Percentiles rank a stretch among this genome's conserved stretches.
These are phyloP conservation scores for Heliothis subflexa DNA, from an alignment of 1,140 invertebrate genomes.

Conservation along the genomic window DNA sequence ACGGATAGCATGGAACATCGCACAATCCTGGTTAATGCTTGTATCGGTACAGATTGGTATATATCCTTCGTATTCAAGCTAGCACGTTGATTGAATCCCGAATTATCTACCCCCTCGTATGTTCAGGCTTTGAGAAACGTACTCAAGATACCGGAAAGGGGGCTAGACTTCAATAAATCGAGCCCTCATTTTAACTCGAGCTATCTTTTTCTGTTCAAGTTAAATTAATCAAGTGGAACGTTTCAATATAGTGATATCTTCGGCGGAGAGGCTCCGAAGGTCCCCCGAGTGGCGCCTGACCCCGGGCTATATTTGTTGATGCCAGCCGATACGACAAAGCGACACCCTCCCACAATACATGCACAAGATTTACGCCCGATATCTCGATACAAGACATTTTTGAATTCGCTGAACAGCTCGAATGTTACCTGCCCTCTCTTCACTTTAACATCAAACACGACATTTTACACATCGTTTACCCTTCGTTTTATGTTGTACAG, in stretches of 20 bases:
- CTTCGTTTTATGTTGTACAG: background rate
- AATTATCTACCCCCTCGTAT: conserved; percentile 12
- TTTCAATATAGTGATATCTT: conserved; percentile 58
- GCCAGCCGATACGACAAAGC: conserved; percentile 55
- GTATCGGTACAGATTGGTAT: background rate
- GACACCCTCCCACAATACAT: conserved; percentile 30
- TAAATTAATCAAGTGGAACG: conserved; percentile 64
- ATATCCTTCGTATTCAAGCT: background rate
- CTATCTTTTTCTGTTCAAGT: conserved; percentile 47
- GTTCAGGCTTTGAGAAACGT: background rate
- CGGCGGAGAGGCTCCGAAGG: conserved; percentile 50
- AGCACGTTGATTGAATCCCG: conserved; percentile 4
- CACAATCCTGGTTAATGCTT: background rate
- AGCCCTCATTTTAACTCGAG: background rate
- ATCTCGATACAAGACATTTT: conserved; percentile 16
- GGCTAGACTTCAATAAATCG: conserved; percentile 1
- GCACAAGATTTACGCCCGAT: conserved; percentile 20
- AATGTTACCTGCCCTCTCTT: background rate
- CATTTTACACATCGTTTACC: background rate
- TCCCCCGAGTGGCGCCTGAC: conserved; percentile 53
- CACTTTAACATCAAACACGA: conserved; percentile 16
- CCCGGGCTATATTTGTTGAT: conserved; percentile 61
- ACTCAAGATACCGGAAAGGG: background rate
- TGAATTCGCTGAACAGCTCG: conserved; percentile 1
- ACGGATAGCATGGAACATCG: background rate